Conservation (phyloP, 2,797 vertebrate species). For the Syngnathus acus region DNA sequence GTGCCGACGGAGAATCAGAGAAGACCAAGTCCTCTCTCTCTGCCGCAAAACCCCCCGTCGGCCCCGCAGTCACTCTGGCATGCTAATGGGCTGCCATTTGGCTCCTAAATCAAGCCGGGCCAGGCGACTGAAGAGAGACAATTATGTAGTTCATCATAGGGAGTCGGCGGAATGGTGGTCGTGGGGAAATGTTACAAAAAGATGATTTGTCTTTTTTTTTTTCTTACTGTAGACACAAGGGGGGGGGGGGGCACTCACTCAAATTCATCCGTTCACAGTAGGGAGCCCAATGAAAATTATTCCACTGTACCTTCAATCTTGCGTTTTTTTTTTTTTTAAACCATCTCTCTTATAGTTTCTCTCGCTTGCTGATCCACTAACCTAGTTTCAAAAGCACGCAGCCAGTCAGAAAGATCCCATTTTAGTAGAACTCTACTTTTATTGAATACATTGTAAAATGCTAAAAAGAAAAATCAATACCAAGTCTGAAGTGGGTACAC, state of each 20-base stretch:
- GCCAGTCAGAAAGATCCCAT: slow-evolving; percentile 63
- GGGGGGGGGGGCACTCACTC: slow-evolving; percentile 13
- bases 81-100: slow-evolving; percentile 67
- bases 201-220: slow-evolving; percentile 10
- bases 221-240: neutral
- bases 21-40: slow-evolving; percentile 45
- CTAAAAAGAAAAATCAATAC: too few species aligned
- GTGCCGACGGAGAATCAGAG: slow-evolving; percentile 56
- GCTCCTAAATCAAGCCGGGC: slow-evolving; percentile 60
- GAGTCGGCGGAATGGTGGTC: slow-evolving; percentile 30
- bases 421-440: slow-evolving; percentile 54
- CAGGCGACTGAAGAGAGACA: slow-evolving; percentile 54
- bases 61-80: slow-evolving; percentile 56
- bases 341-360: slow-evolving; percentile 28
- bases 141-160: slow-evolving; percentile 52
- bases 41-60: slow-evolving; percentile 54
- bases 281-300: slow-evolving; percentile 52
- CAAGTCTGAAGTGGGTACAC: neutral
- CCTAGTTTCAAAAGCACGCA: slow-evolving; percentile 67
- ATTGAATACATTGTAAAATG: slow-evolving; percentile 44
- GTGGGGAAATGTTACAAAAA: slow-evolving; percentile 34
- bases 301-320: slow-evolving; percentile 46
- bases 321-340: slow-evolving; percentile 23
- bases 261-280: slow-evolving; percentile 38
- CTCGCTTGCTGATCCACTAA: slow-evolving; percentile 67